Evolutionary conservation across 2,797 vertebrate species (phyloP).

Genomic region (Vultur gryphus): DNA sequence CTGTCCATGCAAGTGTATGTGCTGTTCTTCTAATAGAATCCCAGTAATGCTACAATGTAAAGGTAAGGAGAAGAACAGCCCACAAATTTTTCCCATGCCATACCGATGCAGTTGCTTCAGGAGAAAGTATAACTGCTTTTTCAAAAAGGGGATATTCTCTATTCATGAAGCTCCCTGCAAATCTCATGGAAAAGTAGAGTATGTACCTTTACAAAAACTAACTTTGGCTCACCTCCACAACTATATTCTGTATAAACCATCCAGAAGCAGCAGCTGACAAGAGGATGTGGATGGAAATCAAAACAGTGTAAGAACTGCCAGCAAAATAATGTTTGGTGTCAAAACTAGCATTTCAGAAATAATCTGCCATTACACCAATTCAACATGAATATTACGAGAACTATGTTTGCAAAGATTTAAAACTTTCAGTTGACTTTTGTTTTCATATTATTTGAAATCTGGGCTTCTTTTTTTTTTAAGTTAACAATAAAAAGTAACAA

Average conservation of each 20-base stretch:
- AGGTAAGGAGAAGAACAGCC: not conserved
- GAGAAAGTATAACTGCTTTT: not conserved
- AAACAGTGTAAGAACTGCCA: constrained; percentile 20
- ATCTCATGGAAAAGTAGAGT: not conserved
- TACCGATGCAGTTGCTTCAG: not conserved
- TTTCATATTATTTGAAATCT: not conserved
- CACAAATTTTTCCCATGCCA: not conserved
- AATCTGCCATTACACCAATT: not conserved
- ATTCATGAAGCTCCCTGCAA: not conserved
- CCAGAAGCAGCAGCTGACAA: constrained; percentile 12
- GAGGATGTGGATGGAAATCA: not conserved
- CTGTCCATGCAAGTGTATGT: not conserved
- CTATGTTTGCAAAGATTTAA: not conserved
- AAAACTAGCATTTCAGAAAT: not conserved
- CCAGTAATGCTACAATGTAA: not conserved
- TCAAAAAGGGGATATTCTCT: not conserved
- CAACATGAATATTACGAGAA: not conserved
- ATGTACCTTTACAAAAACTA: not conserved
- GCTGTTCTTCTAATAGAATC: not conserved
- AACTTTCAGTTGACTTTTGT: not conserved
- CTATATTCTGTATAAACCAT: not conserved
- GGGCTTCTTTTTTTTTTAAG: rapidly evolving
- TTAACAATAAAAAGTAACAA: not conserved
- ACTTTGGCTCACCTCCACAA: not conserved
- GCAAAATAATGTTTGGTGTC: not conserved